A percentile compares a stretch with the other conserved stretches of the same genome.
Conservation (phyloP, 2,113 vertebrate species). For the Zootoca vivipara region DNA sequence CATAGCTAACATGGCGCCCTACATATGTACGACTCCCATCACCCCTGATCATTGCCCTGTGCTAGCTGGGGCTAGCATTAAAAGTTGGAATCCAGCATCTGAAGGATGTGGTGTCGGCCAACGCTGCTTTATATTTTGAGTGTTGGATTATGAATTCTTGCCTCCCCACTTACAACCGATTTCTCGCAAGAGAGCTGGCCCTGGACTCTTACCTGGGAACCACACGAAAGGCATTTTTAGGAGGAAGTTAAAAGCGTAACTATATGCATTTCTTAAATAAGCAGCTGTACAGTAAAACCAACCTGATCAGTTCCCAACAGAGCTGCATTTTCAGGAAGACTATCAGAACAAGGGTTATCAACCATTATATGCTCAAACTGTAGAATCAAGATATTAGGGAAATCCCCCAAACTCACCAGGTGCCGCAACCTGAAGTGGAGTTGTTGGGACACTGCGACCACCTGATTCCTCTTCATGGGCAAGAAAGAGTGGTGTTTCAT, state of each 20-base stretch:
- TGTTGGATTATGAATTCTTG: background rate
- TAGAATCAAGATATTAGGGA: background rate
- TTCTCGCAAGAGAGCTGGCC: background rate
- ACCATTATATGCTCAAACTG: background rate
- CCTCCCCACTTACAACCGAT: background rate
- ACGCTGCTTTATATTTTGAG: too few species aligned
- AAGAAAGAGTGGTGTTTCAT: constrained; percentile 89
- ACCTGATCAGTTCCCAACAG: background rate
- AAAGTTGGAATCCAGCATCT: too few species aligned
- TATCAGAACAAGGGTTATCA: rapidly evolving
- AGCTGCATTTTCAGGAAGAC: background rate
- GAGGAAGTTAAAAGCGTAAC: too few species aligned
- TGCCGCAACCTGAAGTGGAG: constrained; percentile 85
- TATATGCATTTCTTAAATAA: background rate
- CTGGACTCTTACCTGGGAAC: background rate
- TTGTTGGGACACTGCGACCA: constrained; percentile 91
- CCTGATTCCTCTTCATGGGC: constrained; percentile 92
- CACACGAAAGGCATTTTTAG: background rate
- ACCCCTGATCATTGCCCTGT: too few species aligned
- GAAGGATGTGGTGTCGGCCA: too few species aligned
- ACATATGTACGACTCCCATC: too few species aligned
- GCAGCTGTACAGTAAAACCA: background rate
- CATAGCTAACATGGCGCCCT: too few species aligned
- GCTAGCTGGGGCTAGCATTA: too few species aligned
- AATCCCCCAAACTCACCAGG: constrained; percentile 77